Base-by-base conservation (phyloP, 2,113 vertebrate species). In the Dromaius novaehollandiae region DNA sequence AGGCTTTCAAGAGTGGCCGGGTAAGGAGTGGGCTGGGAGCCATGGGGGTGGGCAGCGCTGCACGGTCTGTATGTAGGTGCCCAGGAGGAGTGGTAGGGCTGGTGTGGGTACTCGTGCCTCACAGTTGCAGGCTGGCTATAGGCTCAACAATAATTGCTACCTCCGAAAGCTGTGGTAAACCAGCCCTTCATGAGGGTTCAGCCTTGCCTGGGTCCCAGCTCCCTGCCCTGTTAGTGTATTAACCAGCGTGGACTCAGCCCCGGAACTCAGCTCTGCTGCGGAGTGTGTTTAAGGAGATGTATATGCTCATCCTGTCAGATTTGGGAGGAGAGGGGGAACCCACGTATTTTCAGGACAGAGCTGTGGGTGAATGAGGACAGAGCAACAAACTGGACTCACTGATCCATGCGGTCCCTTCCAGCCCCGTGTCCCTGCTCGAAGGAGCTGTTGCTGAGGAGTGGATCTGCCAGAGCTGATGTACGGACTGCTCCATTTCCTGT, bases 1-100 rank as follows among this genome's bases (percentile, higher is more conserved):
- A 99, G 46, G 99, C 98, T 21, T 71, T 99, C 91, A 99, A 99
- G 96, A 99, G 98, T 0, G 97, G 98, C 91, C 98, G 99, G 98
- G 99, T 99, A 97, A 99, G 99, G 93, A 93, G 82, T 1, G 7
- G 19, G 65, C 34, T 1, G 15, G 70, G 64, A 19, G 76, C 48
- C 8, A 1, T 13, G 38, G 4, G 55, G 11, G 13, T 46, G 55
- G 69, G 68, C 68, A 74, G 71, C 0, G 1, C 69, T 21, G 32
- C 19, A 3, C 0, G 0, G 13, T 6, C 25, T 36, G 11, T 46
- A 3, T 0, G 1, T 38, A 68, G 11, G 53, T 55, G 25, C 69
- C 44, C 46, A 53, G 48, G 24, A 30, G 20, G 51, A 50, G 38
- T 34, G n/a, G 28, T 65, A 65, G 68, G 34, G n/a, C 64, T 20